Evolutionary conservation across 2,113 vertebrate species (phyloP).

Genomic region (Trinectes maculatus): DNA sequence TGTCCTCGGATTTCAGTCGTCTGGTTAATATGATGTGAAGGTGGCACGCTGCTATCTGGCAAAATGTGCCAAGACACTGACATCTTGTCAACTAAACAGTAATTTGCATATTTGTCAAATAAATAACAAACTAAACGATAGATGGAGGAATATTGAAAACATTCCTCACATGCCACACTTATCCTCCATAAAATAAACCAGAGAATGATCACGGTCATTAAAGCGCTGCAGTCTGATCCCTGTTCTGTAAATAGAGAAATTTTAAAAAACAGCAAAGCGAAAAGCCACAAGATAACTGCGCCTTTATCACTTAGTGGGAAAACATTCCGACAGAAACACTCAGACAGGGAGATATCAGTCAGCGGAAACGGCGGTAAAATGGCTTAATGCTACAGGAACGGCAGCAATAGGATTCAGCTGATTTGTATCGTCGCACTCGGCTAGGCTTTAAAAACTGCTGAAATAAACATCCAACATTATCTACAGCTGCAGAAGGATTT

Average conservation of each 20-base stretch:
- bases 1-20: too few species aligned
- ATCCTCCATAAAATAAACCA: neutral
- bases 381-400: slow-evolving; percentile 30
- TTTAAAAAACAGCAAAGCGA: neutral
- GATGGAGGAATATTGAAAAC: neutral
- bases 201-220: neutral
- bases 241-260: neutral
- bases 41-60: too few species aligned
- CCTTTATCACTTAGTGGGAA: slow-evolving; percentile 23
- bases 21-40: too few species aligned
- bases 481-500: slow-evolving; percentile 28
- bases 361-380: slow-evolving; percentile 42
- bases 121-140: neutral
- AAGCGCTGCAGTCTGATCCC: neutral
- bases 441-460: slow-evolving; percentile 42
- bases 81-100: neutral
- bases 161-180: neutral
- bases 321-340: slow-evolving; percentile 34
- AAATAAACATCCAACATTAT: slow-evolving; percentile 47
- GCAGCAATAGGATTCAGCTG: slow-evolving; percentile 17
- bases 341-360: slow-evolving; percentile 27
- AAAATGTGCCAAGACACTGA: too few species aligned
- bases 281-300: slow-evolving; percentile 40
- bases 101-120: neutral
- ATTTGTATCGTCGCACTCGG: slow-evolving; percentile 27